These are phyloP conservation scores for Leptonema lineaticorne DNA, from an alignment of 1,140 invertebrate species.

Conservation along the genomic window DNA sequence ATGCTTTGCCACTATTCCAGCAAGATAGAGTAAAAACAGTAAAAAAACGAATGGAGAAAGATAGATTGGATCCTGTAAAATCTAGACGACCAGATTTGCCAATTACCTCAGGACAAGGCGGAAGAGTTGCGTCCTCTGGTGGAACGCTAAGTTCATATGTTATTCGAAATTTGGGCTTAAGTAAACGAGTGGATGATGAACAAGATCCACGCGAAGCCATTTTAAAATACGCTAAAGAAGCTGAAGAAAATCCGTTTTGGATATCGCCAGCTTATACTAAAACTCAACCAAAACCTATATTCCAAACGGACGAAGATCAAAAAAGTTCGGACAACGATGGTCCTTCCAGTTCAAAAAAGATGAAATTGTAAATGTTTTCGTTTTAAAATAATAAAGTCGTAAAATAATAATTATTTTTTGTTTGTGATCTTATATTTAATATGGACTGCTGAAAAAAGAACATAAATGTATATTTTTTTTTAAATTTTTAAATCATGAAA, in stretches of 20 bases:
- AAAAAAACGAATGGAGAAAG: conserved; percentile 90
- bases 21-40: conserved; percentile 89
- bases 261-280: conserved; percentile 87
- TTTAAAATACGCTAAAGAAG: conserved; percentile 95
- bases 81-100: conserved; percentile 93
- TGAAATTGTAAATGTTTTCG: conserved; percentile 49
- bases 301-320: conserved; percentile 53
- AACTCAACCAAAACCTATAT: conserved; percentile 80
- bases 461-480: too few relatives aligned
- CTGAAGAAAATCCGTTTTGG: conserved; percentile 97
- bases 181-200: conserved; percentile 92
- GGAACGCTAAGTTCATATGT: conserved; percentile 97
- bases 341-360: conserved; percentile 56
- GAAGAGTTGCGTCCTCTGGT: conserved; percentile 92
- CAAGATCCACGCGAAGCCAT: conserved; percentile 97
- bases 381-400: too few relatives aligned
- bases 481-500: too few relatives aligned
- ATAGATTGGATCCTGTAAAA: conserved; percentile 87
- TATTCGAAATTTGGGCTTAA: conserved; percentile 90
- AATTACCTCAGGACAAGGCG: conserved; percentile 89
- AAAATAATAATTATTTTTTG: too few relatives aligned
- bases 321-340: conserved; percentile 57
- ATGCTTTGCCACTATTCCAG: conserved; percentile 93
- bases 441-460: too few relatives aligned
- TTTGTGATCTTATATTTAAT: too few relatives aligned